A percentile compares a stretch with the other conserved stretches of the same genome.
These are phyloP conservation scores for Catostomus latipinnis DNA, from an alignment of 2,797 vertebrate genomes.

Conservation along the genomic window DNA sequence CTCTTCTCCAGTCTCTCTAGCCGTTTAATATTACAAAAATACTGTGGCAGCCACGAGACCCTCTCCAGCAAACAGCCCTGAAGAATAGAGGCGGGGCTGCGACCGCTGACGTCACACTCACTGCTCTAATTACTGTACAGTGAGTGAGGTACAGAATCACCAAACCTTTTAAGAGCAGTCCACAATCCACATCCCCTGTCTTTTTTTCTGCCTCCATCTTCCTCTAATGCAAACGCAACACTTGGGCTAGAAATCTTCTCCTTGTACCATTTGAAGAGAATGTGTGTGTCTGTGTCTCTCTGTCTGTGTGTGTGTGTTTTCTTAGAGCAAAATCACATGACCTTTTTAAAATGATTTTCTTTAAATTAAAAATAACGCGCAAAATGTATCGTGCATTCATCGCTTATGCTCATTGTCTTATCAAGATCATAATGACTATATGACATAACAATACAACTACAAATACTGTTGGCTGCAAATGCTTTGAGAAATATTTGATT, in stretches of 20 bases:
- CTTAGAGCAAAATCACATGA: not conserved
- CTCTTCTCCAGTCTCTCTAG: constrained; percentile 27
- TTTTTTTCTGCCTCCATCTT: not conserved
- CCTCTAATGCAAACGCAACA: not conserved
- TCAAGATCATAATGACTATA: not conserved
- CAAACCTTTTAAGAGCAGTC: constrained; percentile 47
- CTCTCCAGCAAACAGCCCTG: constrained; percentile 62
- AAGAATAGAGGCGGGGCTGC: constrained; percentile 71
- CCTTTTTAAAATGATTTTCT: too few species aligned
- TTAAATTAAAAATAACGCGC: too few species aligned
- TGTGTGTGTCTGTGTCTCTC: not conserved
- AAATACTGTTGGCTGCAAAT: not conserved
- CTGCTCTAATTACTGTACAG: constrained; percentile 51
- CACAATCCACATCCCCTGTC: constrained; percentile 4
- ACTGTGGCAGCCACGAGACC: constrained; percentile 67
- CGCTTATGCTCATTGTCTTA: not conserved
- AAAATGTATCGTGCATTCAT: not conserved
- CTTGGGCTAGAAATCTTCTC: not conserved
- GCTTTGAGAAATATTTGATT: not conserved
- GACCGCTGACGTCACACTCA: constrained; percentile 67
- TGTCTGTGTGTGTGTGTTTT: not conserved
- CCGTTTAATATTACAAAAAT: constrained; percentile 57
- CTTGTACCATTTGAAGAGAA: too few species aligned
- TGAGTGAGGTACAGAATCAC: constrained; percentile 48
- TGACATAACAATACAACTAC: not conserved